phyloP scores from a whole-genome alignment of 2,888 invertebrate genomes.

The Eledone cirrhosa region DNA sequence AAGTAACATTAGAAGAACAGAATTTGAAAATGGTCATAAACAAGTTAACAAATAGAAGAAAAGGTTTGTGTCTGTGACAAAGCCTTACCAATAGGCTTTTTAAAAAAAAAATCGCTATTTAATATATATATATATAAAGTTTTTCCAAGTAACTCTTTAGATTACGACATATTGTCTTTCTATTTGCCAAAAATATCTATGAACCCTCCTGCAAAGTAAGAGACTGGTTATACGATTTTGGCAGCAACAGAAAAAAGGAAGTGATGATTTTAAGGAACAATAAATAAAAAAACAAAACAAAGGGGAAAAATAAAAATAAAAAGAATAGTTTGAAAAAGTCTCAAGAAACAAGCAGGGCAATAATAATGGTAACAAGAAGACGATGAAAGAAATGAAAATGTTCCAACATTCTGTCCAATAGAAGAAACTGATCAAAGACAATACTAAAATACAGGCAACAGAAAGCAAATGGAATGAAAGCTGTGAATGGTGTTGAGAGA shows the following conservation, averaged over 20 bases:
- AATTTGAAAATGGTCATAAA: too few relatives aligned
- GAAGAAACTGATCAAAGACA: background rate
- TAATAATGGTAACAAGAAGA: background rate
- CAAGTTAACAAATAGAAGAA: too few relatives aligned
- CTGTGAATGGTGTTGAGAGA: background rate
- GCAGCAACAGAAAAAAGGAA: background rate
- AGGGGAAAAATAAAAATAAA: background rate
- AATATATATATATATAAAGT: background rate
- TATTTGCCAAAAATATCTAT: background rate
- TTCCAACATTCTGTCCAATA: background rate
- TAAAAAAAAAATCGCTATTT: background rate
- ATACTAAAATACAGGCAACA: background rate
- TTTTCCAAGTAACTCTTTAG: background rate
- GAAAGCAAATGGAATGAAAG: conserved; percentile 10
- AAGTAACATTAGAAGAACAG: too few relatives aligned
- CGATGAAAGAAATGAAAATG: conserved; percentile 5
- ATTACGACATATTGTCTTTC: background rate
- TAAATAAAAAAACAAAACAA: background rate
- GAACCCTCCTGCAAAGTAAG: background rate
- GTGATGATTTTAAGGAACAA: background rate
- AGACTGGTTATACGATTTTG: background rate
- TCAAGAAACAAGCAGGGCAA: background rate
- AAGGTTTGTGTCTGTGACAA: background rate
- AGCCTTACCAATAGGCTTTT: background rate
- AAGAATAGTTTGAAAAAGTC: too few relatives aligned